A percentile compares a stretch with the other conserved stretches of the same genome.
These are phyloP conservation scores for Latrodectus hesperus DNA, from an alignment of 2,888 invertebrate species.

Conservation along the genomic window DNA sequence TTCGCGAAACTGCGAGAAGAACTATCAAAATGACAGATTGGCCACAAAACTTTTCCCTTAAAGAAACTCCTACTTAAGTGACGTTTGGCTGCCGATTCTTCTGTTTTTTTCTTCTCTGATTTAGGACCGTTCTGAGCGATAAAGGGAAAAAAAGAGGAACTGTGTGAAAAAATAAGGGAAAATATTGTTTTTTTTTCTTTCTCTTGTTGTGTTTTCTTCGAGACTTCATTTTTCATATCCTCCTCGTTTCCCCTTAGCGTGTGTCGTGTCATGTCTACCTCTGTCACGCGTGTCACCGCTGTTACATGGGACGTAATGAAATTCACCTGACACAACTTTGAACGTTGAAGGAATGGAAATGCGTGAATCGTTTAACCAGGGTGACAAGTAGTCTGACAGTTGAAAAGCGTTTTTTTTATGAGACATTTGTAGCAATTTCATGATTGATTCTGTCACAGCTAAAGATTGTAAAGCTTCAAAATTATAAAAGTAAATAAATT, in stretches of 20 bases:
- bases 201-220: background rate
- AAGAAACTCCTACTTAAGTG: conserved; percentile 55
- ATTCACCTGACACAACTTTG: background rate
- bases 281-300: background rate
- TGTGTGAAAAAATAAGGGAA: no score
- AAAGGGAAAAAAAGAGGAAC: background rate
- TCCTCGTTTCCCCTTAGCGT: background rate
- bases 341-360: background rate
- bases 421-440: no score
- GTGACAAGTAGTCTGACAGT: no score
- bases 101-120: conserved; percentile 60
- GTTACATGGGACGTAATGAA: background rate
- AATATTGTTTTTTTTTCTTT: background rate
- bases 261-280: background rate
- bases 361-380: no score
- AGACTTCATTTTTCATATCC: background rate
- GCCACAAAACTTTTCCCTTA: conserved; percentile 51
- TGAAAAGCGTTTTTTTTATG: no score
- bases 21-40: conserved; percentile 62
- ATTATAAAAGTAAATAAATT: no score
- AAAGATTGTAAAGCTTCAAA: no score
- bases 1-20: background rate
- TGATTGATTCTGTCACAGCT: no score
- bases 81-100: conserved; percentile 57
- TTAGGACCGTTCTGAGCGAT: conserved; percentile 21